A percentile compares a stretch with the other conserved stretches of the same genome.
Conservation (phyloP, 2,797 vertebrate genomes). For the Aeoliscus strigatus region DNA sequence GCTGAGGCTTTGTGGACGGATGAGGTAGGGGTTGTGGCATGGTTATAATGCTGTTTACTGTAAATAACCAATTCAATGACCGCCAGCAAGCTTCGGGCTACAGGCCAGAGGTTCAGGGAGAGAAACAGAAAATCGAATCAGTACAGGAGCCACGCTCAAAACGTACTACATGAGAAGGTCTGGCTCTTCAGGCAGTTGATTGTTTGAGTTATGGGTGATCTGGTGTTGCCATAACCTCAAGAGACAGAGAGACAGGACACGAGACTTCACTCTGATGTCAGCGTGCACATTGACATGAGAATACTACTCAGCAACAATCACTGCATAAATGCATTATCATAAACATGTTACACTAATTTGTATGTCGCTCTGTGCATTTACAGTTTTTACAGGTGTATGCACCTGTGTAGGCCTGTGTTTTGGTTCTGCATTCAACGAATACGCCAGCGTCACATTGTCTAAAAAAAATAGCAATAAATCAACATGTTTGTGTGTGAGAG, state of each 20-base stretch:
- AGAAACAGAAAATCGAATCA: constrained; percentile 58
- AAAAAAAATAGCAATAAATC: too few relatives aligned
- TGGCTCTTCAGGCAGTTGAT: constrained; percentile 30
- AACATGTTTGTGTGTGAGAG: constrained; percentile 7
- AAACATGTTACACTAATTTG: not conserved
- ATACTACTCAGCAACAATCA: not conserved
- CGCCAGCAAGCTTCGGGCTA: constrained; percentile 52
- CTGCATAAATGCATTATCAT: not conserved
- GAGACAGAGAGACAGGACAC: constrained; percentile 16
- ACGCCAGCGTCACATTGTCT: too few relatives aligned
- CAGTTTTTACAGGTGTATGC: too few relatives aligned
- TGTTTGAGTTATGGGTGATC: constrained; percentile 31
- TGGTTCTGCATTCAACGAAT: too few relatives aligned
- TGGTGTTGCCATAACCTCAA: constrained; percentile 27
- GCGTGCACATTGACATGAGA: not conserved
- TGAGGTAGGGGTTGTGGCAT: constrained; percentile 51
- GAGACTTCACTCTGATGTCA: constrained; percentile 7
- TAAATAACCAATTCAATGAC: constrained; percentile 71
- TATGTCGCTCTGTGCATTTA: too few relatives aligned
- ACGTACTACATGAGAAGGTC: constrained; percentile 33
- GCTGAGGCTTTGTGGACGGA: constrained; percentile 48
- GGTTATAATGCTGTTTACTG: constrained; percentile 63
- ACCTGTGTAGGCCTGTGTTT: too few relatives aligned
- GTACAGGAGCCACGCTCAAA: too few relatives aligned
- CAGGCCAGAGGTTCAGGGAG: constrained; percentile 51